These are phyloP conservation scores for Naja naja DNA, from an alignment of 2,113 vertebrate genomes.

Conservation along the genomic window DNA sequence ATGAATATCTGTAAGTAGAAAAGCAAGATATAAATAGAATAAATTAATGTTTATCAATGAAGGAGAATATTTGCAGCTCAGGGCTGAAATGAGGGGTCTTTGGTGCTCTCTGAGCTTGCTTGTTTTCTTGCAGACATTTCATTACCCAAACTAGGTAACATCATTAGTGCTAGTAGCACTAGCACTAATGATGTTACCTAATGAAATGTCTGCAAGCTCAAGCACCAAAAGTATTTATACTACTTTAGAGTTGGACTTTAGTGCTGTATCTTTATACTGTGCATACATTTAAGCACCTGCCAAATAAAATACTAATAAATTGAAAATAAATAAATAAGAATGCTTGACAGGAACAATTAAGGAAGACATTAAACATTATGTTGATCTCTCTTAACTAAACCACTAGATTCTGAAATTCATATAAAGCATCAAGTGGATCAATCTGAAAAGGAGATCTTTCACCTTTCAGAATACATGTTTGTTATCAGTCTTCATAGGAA, in stretches of 20 bases:
- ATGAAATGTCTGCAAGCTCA: no score
- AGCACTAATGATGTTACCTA: no score
- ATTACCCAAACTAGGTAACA: no score
- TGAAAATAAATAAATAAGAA: not conserved
- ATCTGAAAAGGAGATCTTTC: not conserved
- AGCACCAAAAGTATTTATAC: not conserved
- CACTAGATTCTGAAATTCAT: not conserved
- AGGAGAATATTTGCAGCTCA: no score
- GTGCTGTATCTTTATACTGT: not conserved
- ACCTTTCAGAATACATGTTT: not conserved
- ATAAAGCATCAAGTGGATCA: not conserved
- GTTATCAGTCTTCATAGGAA: not conserved
- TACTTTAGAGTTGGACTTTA: not conserved
- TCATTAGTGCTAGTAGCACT: no score
- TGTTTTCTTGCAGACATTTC: no score
- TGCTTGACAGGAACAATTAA: not conserved
- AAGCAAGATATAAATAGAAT: not conserved
- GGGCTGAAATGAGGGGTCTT: no score
- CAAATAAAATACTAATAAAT: not conserved
- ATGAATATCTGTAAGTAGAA: not conserved
- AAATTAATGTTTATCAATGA: not conserved
- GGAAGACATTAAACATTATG: not conserved
- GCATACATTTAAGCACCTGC: not conserved
- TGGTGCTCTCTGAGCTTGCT: no score
- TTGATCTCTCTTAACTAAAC: not conserved